Evolutionary conservation across 1,140 invertebrate genomes (phyloP), one percentile per base, ranked within the genome.

Genomic region (Bombus confusus): DNA sequence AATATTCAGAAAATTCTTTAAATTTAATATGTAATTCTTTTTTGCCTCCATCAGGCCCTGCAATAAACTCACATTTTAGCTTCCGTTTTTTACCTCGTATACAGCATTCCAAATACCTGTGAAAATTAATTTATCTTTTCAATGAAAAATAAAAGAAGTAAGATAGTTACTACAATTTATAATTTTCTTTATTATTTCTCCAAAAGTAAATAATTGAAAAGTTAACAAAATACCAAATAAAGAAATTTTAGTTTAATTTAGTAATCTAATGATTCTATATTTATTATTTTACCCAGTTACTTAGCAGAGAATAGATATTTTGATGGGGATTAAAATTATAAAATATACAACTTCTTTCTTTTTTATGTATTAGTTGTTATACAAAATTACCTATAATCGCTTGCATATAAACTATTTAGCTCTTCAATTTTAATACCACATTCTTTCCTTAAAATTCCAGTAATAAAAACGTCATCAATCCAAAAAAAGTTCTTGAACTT

Each of bases 381-480:
- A 76, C 3, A 39, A 34, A 66, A 34, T 68, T 79, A 79, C 77
- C 77, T 79, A 68, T 96, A 96, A 94, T 97, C 97, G 39, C 96
- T 96, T 28, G 97, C 96, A 94, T 96, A 98, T 91, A 96, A 96
- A 68, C 96, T 91, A 78, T 96, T 96, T 31, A 98, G 93, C 68
- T 97, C 96, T 59, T 95, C 94, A 57, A 97, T 93, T 79, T 95
- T 94, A 59, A 98, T 95, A 64, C 95, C 94, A 47, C 96, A 91
- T 76, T 95, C 93, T 68, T 96, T 93, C 9, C 97, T 95, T 73
- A 98, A 94, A 78, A 98, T 96, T 18, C 98, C 98, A 28, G 98
- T 98, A 1, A 98, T 92, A 93, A 96, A 97, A 12, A 98, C 96
- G 93, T 98, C 98, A 93, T 98, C 98, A 83, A 98, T 98, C 98